Evolutionary conservation across 2,888 invertebrate genomes (phyloP), one percentile per base, ranked within the genome.

Genomic region (Parascotia fuliginaria): DNA sequence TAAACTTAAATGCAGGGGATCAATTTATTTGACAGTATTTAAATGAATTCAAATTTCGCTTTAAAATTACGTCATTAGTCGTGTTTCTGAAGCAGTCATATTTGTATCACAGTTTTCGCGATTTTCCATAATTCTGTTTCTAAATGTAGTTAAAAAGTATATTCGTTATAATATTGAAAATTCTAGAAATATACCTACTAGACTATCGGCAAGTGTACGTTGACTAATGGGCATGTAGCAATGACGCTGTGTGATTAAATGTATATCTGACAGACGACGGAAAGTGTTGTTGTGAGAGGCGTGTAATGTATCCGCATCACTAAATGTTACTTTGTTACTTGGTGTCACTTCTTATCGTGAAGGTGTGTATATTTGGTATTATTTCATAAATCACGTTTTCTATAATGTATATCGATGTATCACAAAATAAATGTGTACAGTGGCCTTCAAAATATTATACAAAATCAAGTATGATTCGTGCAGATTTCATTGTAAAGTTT

Each of bases 21-120:
- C 73, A 67, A 70, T 65, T 62, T 63, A 60, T 64, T 73, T 72
- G 64, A 66, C 70, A 73, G 70, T 72, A 73, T 73, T 72, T 54
- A 60, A 24, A 71, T 65, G 60, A 54, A 62, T 55, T 70, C 59
- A 45, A 52, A 42, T 50, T 50, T 63, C 40, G 43, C 34, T 42
- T n/a, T n/a, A n/a, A 48, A 34, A 31, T 48, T 32, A 34, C 16
- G 22, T 31, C 24, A 42, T 45, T 64, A 40, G 45, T 52, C 28
- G 36, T 54, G 55, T 57, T 66, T 63, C 39, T 44, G 39, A 34
- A 43, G 42, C 27, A 39, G 42, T 50, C 29, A 39, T 42, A 27
- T 39, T 41, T 27, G 34, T 43, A 37, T 40, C 41, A 12, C 37
- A 42, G 19, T 29, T 40, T 37, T 33, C 13, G 39, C 42, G 42